A percentile compares a stretch with the other conserved stretches of the same genome.
Evolutionary conservation across 2,888 invertebrate genomes (phyloP).

Genomic region (Erebia ligea): DNA sequence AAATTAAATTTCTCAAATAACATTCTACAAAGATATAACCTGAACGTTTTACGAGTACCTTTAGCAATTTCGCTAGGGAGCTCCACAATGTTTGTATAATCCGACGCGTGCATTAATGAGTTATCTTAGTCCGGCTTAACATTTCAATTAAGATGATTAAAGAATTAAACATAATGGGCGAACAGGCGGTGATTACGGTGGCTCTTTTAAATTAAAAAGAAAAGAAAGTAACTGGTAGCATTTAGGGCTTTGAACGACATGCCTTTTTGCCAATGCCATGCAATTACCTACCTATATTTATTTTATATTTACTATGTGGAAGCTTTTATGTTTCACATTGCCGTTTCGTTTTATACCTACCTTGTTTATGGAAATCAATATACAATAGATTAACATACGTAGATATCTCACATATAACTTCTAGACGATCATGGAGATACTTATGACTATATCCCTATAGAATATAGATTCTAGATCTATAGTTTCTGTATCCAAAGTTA

Average conservation of each 20-base stretch:
- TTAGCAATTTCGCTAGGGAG: constrained; percentile 20
- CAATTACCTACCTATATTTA: not conserved
- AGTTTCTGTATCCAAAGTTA: too few species aligned
- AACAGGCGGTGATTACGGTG: constrained; percentile 63
- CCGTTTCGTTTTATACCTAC: not conserved
- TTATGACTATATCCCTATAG: too few species aligned
- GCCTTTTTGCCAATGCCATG: too few species aligned
- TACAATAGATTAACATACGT: too few species aligned
- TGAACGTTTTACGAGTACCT: not conserved
- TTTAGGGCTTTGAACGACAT: constrained; percentile 47
- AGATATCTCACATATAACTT: too few species aligned
- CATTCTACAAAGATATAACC: too few species aligned
- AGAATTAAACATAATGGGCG: constrained; percentile 75
- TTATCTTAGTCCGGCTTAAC: constrained; percentile 66
- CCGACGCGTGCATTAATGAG: constrained; percentile 64
- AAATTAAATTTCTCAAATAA: too few species aligned
- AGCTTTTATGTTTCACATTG: not conserved
- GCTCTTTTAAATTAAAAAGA: constrained; percentile 42
- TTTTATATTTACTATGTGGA: not conserved
- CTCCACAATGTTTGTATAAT: constrained; percentile 53
- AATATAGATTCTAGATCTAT: too few species aligned
- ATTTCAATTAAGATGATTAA: constrained; percentile 80
- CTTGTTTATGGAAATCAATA: not conserved
- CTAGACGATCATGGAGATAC: too few species aligned
- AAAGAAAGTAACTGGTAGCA: constrained; percentile 58